Percentiles rank a stretch among this genome's conserved stretches.
Evolutionary conservation across 2,888 invertebrate species (phyloP).

Genomic region (Nomada lathburiana): DNA sequence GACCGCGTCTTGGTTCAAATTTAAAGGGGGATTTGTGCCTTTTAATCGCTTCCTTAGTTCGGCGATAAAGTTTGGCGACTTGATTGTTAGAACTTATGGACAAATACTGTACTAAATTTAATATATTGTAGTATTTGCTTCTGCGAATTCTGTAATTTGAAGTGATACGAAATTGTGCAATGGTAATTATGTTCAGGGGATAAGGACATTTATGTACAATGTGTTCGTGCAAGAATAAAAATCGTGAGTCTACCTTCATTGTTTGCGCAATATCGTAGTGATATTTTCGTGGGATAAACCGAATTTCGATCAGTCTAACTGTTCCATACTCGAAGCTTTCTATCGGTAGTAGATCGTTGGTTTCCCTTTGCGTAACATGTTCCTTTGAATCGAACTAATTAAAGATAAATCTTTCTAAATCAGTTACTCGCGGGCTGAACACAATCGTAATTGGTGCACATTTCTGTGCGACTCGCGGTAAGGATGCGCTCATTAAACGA

Average conservation of each 20-base stretch:
- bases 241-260: not conserved
- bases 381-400: constrained; percentile 59
- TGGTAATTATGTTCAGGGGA: too few species aligned
- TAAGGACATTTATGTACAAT: not conserved
- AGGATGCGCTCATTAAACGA: constrained; percentile 74
- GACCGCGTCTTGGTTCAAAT: constrained; percentile 33
- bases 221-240: not conserved
- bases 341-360: constrained; percentile 12
- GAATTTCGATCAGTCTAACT: constrained; percentile 14
- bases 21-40: not conserved
- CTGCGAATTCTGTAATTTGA: not conserved
- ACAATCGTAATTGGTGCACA: constrained; percentile 75
- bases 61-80: not conserved
- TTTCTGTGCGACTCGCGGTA: constrained; percentile 44
- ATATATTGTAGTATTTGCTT: not conserved
- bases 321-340: constrained; percentile 8
- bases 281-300: constrained; percentile 9
- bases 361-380: constrained; percentile 31
- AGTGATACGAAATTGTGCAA: not conserved
- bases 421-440: constrained; percentile 68
- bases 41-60: not conserved
- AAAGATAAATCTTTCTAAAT: constrained; percentile 73
- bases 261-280: not conserved
- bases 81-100: not conserved
- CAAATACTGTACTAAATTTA: too few species aligned